phyloP scores from a whole-genome alignment of 2,888 invertebrate species.

The Eilema depressum region DNA sequence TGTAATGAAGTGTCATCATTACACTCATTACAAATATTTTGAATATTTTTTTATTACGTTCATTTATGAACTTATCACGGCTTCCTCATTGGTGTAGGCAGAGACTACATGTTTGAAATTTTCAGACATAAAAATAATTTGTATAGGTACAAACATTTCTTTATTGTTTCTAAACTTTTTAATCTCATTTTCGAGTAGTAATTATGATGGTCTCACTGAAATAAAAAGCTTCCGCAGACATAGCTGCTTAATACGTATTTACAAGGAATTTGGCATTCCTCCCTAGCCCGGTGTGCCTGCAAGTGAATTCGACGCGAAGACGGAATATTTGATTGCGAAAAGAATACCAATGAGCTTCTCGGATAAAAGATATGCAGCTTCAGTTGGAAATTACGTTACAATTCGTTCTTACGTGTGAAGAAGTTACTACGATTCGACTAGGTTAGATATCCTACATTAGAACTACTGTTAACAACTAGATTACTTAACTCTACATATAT shows the following conservation, averaged over 20 bases:
- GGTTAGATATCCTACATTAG: no score
- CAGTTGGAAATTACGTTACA: conserved; percentile 33
- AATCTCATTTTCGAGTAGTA: background rate
- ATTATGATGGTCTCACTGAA: background rate
- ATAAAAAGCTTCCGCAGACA: conserved; percentile 14
- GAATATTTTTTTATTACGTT: no score
- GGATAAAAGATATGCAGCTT: conserved; percentile 46
- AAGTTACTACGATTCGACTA: background rate
- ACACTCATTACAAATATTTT: no score
- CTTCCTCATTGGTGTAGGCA: background rate
- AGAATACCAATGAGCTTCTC: conserved; percentile 68
- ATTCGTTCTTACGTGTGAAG: conserved; percentile 21
- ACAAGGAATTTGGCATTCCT: conserved; percentile 41
- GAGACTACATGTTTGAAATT: background rate
- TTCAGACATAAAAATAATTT: background rate
- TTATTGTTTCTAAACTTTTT: background rate
- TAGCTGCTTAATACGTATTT: conserved; percentile 22
- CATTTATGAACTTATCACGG: no score
- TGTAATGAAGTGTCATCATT: no score
- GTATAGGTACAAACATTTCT: background rate
- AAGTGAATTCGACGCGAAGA: conserved; percentile 67
- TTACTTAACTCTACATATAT: no score
- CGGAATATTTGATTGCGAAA: conserved; percentile 55
- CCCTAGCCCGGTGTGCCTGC: conserved; percentile 31
- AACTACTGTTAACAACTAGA: no score